These are phyloP conservation scores for Chaetops frenatus DNA, from an alignment of 2,113 vertebrate species.

Conservation along the genomic window DNA sequence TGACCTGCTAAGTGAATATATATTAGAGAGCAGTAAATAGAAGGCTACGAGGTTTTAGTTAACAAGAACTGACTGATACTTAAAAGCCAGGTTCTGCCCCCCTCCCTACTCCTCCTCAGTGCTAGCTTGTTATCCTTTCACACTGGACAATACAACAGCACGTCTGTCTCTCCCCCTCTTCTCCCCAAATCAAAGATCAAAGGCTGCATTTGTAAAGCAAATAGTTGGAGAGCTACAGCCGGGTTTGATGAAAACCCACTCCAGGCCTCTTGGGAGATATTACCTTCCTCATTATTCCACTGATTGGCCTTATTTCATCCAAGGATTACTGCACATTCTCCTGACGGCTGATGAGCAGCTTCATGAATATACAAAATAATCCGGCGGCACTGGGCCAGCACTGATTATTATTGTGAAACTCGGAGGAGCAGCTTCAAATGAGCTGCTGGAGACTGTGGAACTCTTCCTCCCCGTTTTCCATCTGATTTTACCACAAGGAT, in stretches of 20 bases:
- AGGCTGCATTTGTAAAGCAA: conserved; percentile 99
- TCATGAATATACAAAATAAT: conserved; percentile 90
- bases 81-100: conserved; percentile 60
- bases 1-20: conserved; percentile 65
- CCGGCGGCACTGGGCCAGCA: conserved; percentile 83
- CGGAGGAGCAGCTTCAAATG: conserved; percentile 76
- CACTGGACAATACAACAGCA: conserved; percentile 77
- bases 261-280: conserved; percentile 85
- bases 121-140: conserved; percentile 78
- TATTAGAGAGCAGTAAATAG: conserved; percentile 54
- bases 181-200: conserved; percentile 98
- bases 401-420: conserved; percentile 83
- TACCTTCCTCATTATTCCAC: conserved; percentile 89
- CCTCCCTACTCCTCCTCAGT: conserved; percentile 72
- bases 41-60: conserved; percentile 59
- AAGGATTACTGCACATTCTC: conserved; percentile 88
- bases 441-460: conserved; percentile 75
- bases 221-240: conserved; percentile 92
- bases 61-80: conserved; percentile 77
- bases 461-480: conserved; percentile 77
- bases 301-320: conserved; percentile 91
- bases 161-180: conserved; percentile 73
- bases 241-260: conserved; percentile 88
- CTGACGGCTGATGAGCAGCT: conserved; percentile 86
- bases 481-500: conserved; percentile 81